Base-by-base conservation (phyloP, 2,113 vertebrate species). In the Nesoenas mayeri region DNA sequence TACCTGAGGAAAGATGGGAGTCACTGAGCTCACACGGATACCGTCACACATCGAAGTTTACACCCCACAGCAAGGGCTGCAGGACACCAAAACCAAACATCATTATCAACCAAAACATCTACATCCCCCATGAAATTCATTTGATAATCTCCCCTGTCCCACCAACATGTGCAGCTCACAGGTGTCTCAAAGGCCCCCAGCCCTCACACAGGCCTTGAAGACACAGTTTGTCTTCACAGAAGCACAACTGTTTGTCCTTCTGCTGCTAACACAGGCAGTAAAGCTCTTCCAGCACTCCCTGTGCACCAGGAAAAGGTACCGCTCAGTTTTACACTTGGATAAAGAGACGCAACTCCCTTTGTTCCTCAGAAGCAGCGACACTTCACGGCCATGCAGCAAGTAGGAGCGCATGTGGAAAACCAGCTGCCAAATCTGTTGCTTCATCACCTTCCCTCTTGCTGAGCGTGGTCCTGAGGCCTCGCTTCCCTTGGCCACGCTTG, bases 1-100 rank as follows among this genome's bases (percentile, higher is more conserved):
- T 99, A 99, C 97, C 99, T 99, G 57, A 21, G 82, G 32, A n/a
- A 47, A 89, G 90, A 58, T 2, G 1, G 78, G 69, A 86, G 38
- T 6, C 29, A 13, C 47, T 74, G 73, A 89, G 86, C 36, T 77
- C 61, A 12, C 2, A 2, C 0, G 1, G 31, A 47, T n/a, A 19
- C 3, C 0, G 0, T 12, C 64, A 14, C 40, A 29, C 28, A 25
- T 51, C 9, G 3, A 22, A 21, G 38, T 17, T 66, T 48, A 25
- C 2, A 38, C n/a, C 48, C 61, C 32, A 19, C 28, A 20, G 65
- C n/a, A 5, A 5, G 6, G 5, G 15, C 67, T 40, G n/a, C 32
- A 58, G 53, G 34, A 38, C 2, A 1, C n/a, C n/a, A n/a, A n/a
- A n/a, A n/a, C n/a, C n/a, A n/a, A n/a, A n/a, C n/a, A n/a, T n/a